Evolutionary conservation across 2,113 vertebrate species (phyloP).

Genomic region (Enhydra lutris): DNA sequence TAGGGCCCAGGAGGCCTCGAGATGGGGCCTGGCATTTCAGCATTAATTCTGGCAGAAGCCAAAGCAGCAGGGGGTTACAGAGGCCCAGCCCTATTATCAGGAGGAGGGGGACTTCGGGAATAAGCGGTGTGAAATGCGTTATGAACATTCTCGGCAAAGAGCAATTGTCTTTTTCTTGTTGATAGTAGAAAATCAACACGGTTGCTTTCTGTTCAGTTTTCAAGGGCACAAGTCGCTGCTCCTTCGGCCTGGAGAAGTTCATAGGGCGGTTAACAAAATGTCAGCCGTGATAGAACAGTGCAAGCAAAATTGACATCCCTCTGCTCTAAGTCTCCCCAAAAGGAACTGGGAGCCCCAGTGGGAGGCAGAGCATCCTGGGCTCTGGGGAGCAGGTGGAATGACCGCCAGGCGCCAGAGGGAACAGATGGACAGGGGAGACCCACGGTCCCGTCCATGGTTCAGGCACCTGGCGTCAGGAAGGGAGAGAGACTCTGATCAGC

Average conservation of each 20-base stretch:
- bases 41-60: conserved; percentile 28
- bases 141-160: conserved; percentile 25
- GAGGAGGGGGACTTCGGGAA: neutral
- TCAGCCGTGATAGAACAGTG: conserved; percentile 29
- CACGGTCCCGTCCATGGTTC: accelerated
- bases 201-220: conserved; percentile 59
- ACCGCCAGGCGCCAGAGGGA: neutral
- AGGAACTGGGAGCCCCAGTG: neutral
- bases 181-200: conserved; percentile 44
- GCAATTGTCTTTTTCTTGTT: conserved; percentile 42
- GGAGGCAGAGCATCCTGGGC: neutral
- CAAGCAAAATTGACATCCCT: conserved; percentile 26
- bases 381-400: neutral
- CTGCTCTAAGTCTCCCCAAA: neutral
- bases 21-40: neutral
- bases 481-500: neutral
- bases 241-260: conserved; percentile 37
- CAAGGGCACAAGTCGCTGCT: conserved; percentile 50
- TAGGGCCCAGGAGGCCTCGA: neutral
- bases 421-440: neutral
- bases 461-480: neutral
- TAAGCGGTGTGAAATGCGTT: conserved; percentile 40
- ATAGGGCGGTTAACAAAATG: conserved; percentile 47
- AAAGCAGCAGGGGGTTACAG: neutral
- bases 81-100: neutral